Conservation (phyloP, 2,113 vertebrate species). For the Monopterus albus region DNA sequence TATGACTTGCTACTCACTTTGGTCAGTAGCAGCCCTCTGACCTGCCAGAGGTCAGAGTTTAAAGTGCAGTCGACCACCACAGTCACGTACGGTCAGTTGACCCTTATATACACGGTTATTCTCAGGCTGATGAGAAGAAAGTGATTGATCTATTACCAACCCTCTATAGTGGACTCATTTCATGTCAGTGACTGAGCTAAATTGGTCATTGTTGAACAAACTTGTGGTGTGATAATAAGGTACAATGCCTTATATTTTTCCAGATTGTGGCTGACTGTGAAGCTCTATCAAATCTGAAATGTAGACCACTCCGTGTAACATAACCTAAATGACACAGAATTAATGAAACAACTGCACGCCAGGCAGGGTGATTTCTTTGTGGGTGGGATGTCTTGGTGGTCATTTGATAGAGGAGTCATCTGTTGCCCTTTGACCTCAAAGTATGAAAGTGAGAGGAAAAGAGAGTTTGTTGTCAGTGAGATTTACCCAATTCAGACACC, state of each 20-base stretch:
- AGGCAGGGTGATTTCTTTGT: constrained; percentile 12
- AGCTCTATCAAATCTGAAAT: constrained; percentile 3
- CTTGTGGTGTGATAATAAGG: constrained; percentile 25
- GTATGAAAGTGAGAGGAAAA: constrained; percentile 30
- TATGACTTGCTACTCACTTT: constrained; percentile 13
- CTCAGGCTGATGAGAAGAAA: constrained; percentile 52
- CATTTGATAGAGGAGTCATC: constrained; percentile 55
- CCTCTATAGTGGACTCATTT: constrained; percentile 53
- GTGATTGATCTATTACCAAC: constrained; percentile 48
- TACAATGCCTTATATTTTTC: constrained; percentile 21
- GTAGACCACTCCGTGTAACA: constrained; percentile 1
- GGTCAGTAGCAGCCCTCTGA: constrained; percentile 48
- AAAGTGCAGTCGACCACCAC: constrained; percentile 61
- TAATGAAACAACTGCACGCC: constrained; percentile 28
- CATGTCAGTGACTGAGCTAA: constrained; percentile 43
- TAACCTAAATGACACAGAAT: constrained; percentile 3
- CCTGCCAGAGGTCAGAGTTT: constrained; percentile 66
- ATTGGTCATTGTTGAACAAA: constrained; percentile 55
- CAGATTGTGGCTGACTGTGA: constrained; percentile 6
- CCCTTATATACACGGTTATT: constrained; percentile 59
- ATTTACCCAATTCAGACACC: constrained; percentile 29
- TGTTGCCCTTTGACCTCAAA: constrained; percentile 64
- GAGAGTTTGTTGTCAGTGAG: constrained; percentile 48
- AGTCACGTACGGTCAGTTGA: constrained; percentile 58
- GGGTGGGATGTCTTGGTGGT: constrained; percentile 35